Percentiles rank a stretch among this genome's conserved stretches.
Conservation (phyloP, 2,113 vertebrate species). For the Xyliphius kryptos region DNA sequence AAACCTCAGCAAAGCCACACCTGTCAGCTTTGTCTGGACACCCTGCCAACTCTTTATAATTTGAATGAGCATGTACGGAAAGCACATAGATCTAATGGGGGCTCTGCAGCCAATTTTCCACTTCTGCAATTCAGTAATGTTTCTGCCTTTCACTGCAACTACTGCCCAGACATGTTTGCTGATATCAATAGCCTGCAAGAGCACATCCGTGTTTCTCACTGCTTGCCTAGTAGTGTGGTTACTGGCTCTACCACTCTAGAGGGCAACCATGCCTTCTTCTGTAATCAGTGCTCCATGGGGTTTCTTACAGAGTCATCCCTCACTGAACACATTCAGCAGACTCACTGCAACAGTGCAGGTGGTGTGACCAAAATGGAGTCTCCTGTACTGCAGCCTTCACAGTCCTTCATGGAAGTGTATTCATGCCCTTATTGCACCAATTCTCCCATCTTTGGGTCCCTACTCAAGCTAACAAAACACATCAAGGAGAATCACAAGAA, state of each 20-base stretch:
- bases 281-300: slow-evolving; percentile 98
- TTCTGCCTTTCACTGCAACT: slow-evolving; percentile 96
- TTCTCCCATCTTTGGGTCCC: slow-evolving; percentile 85
- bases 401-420: slow-evolving; percentile 98
- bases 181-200: slow-evolving; percentile 97
- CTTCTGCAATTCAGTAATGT: slow-evolving; percentile 86
- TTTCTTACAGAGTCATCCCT: slow-evolving; percentile 92
- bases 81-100: slow-evolving; percentile 82
- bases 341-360: slow-evolving; percentile 82
- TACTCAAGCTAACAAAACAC: slow-evolving; percentile 86
- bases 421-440: slow-evolving; percentile 89
- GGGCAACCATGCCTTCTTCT: slow-evolving; percentile 95
- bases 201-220: slow-evolving; percentile 89
- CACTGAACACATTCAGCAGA: slow-evolving; percentile 95
- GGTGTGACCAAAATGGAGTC: slow-evolving; percentile 88
- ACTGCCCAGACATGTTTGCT: slow-evolving; percentile 91
- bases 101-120: slow-evolving; percentile 66
- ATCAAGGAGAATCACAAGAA: slow-evolving; percentile 93
- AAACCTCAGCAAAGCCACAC: slow-evolving; percentile 98
- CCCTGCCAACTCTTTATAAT: slow-evolving; percentile 92
- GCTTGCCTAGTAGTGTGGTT: slow-evolving; percentile 69
- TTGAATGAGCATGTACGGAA: slow-evolving; percentile 94
- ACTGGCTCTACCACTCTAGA: slow-evolving; percentile 83
- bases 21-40: slow-evolving; percentile 92
- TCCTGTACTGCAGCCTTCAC: slow-evolving; percentile 82